Evolutionary conservation across 2,113 vertebrate species (phyloP).

Genomic region (Calyptommatus sinebrachiatus): DNA sequence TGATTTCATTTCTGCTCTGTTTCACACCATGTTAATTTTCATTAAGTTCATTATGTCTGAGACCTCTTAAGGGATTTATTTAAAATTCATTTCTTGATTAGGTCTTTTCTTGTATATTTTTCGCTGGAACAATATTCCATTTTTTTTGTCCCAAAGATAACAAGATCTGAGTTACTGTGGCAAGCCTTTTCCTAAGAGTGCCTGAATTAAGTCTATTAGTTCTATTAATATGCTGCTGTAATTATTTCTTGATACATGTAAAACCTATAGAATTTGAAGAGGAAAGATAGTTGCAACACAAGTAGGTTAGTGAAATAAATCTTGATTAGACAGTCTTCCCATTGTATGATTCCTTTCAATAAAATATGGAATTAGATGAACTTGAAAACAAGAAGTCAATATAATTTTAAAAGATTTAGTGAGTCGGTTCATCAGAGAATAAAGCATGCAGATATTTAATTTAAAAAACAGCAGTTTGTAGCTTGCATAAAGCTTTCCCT

Average conservation of each 20-base stretch:
- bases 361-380: constrained; percentile 39
- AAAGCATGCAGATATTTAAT: constrained; percentile 46
- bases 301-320: constrained; percentile 52
- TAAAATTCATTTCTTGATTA: constrained; percentile 77
- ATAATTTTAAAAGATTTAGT: constrained; percentile 44
- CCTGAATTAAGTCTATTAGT: constrained; percentile 42
- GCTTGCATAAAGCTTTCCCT: constrained; percentile 41
- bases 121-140: constrained; percentile 75
- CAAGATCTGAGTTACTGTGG: constrained; percentile 75
- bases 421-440: constrained; percentile 40
- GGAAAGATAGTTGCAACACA: constrained; percentile 54
- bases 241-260: constrained; percentile 63
- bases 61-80: constrained; percentile 78
- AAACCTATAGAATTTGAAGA: constrained; percentile 58
- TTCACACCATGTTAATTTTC: constrained; percentile 77
- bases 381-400: constrained; percentile 46
- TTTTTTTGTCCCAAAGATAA: constrained; percentile 75
- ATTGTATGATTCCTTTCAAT: constrained; percentile 26
- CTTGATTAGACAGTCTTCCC: constrained; percentile 40
- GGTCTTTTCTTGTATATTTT: constrained; percentile 63
- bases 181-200: constrained; percentile 69
- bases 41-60: constrained; percentile 77
- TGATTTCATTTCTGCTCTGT: constrained; percentile 61
- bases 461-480: constrained; percentile 45
- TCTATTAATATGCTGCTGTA: constrained; percentile 60